These are phyloP conservation scores for Dicentrarchus labrax DNA, from an alignment of 2,113 vertebrate genomes.

Conservation along the genomic window DNA sequence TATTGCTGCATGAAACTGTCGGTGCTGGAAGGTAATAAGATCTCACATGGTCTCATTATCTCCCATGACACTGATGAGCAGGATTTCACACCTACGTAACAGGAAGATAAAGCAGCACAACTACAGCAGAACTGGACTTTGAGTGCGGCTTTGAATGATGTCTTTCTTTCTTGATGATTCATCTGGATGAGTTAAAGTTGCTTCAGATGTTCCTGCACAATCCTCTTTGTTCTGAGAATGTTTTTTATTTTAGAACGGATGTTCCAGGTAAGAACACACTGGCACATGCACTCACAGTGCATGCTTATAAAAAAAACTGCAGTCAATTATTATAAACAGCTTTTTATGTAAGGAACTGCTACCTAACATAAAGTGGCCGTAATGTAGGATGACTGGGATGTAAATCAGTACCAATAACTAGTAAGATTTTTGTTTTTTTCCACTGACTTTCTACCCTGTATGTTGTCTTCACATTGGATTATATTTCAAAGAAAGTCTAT, in stretches of 20 bases:
- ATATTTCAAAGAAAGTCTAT: neutral
- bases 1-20: slow-evolving; percentile 75
- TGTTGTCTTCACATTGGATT: neutral
- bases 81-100: slow-evolving; percentile 66
- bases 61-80: slow-evolving; percentile 68
- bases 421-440: neutral
- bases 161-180: neutral
- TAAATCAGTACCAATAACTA: neutral
- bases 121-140: slow-evolving; percentile 8
- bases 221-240: slow-evolving; percentile 1
- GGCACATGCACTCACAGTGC: neutral
- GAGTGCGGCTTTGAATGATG: slow-evolving; percentile 2
- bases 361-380: neutral
- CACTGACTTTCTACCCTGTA: neutral
- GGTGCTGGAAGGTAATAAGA: slow-evolving; percentile 76
- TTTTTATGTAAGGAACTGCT: neutral
- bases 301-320: slow-evolving; percentile 16
- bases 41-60: slow-evolving; percentile 80
- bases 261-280: slow-evolving; percentile 1
- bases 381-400: neutral
- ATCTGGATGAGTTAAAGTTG: neutral
- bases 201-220: neutral
- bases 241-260: slow-evolving; percentile 15
- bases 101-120: slow-evolving; percentile 26
- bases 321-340: slow-evolving; percentile 24